Base-by-base conservation (phyloP, 2,888 invertebrate species). In the Cantharis nigra region DNA sequence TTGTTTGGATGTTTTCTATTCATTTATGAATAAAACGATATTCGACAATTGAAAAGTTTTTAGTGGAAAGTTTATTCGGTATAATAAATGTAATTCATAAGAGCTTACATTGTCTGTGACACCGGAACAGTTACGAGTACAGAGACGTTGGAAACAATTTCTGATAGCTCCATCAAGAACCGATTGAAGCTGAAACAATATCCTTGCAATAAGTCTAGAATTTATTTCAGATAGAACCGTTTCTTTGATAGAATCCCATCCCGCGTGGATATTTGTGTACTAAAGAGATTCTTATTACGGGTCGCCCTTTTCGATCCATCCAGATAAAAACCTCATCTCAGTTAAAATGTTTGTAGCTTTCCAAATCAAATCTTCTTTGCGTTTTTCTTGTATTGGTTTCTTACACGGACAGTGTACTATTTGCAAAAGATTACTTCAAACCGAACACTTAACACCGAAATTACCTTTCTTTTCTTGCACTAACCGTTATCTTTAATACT, bases 281-380 rank as follows among this genome's bases (percentile, higher is more conserved):
- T 85, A 85, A 85, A 82, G 84, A 85, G 85, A 85, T 84, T 84
- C 84, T 83, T 84, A 85, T 85, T 85, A 84, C 83, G 82, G 84
- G 82, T 83, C 82, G 81, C 80, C 82, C 82, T 82, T 71, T 77
- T 78, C 80, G 81, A 81, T 81, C 80, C 77, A 70, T 74, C 71
- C 72, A 84, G 85, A 85, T 85, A 86, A 85, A 85, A 85, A 85
- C 84, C 85, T 85, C 84, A 85, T 86, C 83, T 83, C 82, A 85
- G 84, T 84, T 85, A 84, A 85, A 83, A 83, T 81, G 84, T 82
- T 83, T 84, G 82, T 82, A 81, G 82, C 81, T 76, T 78, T 78
- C 79, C 81, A 81, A 81, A 82, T 82, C 82, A 80, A 81, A 82
- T 82, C 80, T 81, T 75, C 78, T 78, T 76, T 71, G 78, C 77